Conservation (phyloP, 2,888 invertebrate genomes). For the Hyppa rectilinea region DNA sequence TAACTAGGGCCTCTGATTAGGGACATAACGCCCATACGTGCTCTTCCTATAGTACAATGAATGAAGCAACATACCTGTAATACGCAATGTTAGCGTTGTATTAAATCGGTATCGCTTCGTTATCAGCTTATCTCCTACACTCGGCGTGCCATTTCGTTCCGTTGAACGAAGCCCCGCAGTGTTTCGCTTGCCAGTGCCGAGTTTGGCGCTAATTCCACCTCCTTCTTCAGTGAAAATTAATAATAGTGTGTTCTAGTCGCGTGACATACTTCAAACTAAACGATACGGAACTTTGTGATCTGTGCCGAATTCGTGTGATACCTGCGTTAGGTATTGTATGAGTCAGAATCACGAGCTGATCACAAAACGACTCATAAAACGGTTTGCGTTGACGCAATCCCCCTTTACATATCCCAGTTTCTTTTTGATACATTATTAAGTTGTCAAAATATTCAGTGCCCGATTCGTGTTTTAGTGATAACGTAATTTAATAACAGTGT, state of each 20-base stretch:
- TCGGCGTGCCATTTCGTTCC: conserved; percentile 85
- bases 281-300: conserved; percentile 66
- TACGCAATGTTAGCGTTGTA: conserved; percentile 80
- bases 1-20: not conserved
- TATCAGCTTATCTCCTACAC: conserved; percentile 89
- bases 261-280: conserved; percentile 68
- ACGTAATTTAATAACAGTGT: conserved; percentile 63
- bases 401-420: conserved; percentile 60
- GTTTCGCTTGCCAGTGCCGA: conserved; percentile 77
- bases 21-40: conserved; percentile 13
- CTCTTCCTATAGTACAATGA: conserved; percentile 47
- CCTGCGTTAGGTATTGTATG: conserved; percentile 70
- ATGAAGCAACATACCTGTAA: conserved; percentile 69
- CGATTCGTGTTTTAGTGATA: conserved; percentile 54
- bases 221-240: conserved; percentile 71
- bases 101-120: conserved; percentile 84
- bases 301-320: conserved; percentile 65
- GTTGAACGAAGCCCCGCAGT: conserved; percentile 81
- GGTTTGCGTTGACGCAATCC: conserved; percentile 65
- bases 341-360: conserved; percentile 68
- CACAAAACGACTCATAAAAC: conserved; percentile 65
- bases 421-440: conserved; percentile 48
- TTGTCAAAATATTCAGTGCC: conserved; percentile 55
- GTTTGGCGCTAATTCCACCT: conserved; percentile 74
- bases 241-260: conserved; percentile 69